These are phyloP conservation scores for Lutjanus campechanus DNA, from an alignment of 2,797 vertebrate species.

Conservation along the genomic window DNA sequence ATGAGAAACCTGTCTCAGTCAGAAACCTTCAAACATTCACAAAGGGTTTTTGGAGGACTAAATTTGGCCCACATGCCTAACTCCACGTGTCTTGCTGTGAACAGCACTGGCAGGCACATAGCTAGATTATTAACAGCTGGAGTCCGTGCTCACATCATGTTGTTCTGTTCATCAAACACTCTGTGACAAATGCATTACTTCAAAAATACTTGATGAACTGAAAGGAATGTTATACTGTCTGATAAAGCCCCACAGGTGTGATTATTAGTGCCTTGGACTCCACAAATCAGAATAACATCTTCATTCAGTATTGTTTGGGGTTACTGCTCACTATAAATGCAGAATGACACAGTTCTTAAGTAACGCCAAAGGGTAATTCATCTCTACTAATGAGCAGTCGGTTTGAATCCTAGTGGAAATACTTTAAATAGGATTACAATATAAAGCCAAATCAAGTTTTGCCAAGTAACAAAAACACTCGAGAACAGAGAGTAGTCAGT, in stretches of 20 bases:
- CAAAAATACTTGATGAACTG: constrained; percentile 1
- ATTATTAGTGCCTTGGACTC: background rate
- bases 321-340: background rate
- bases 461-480: constrained; percentile 25
- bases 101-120: constrained; percentile 21
- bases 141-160: constrained; percentile 10
- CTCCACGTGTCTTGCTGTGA: constrained; percentile 21
- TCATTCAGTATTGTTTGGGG: background rate
- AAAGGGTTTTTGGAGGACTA: background rate
- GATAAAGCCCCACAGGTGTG: background rate
- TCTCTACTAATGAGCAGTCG: constrained; percentile 35
- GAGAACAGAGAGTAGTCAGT: constrained; percentile 18
- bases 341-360: constrained; percentile 12
- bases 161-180: constrained; percentile 21
- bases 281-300: background rate
- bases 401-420: constrained; percentile 30
- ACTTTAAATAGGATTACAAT: constrained; percentile 31
- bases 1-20: background rate
- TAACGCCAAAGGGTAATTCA: constrained; percentile 19
- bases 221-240: background rate
- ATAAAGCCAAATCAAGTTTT: constrained; percentile 32
- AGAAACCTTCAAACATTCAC: constrained; percentile 19
- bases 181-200: constrained; percentile 5
- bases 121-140: constrained; percentile 53
- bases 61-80: constrained; percentile 14